Base-by-base conservation (phyloP, 2,888 invertebrate genomes). In the Palloptera scutellata region DNA sequence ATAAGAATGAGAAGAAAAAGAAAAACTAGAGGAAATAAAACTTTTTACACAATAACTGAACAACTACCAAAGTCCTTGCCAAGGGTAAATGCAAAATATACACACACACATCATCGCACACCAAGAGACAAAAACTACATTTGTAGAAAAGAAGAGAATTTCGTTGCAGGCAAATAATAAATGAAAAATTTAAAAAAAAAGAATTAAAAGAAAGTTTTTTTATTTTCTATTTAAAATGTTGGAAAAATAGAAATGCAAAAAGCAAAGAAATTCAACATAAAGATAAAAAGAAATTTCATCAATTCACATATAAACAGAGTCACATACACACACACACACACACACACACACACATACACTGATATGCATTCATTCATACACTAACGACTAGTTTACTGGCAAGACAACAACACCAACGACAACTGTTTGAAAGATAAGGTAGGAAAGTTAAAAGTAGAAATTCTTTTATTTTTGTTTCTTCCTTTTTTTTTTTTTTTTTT, bases 11-110 rank as follows among this genome's bases (percentile, higher is more conserved):
- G 74, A 73, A 72, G 77, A 77, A 77, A 76, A 77, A 75, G 77
- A 76, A 76, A 67, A 76, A 48, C 17, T 13, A n/a, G 76, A 80
- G 75, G 75, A 81, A 80, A 78, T 75, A 77, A 78, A 81, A 79
- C 75, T 80, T 80, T 61, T 40, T 52, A 51, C 54, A 59, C 48
- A 57, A 57, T 53, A 67, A 51, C 53, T 45, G 64, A 19, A 60
- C 57, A 52, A 64, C 70, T 67, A 45, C 60, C 74, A 75, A 79
- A 80, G 79, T 79, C 79, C 79, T 81, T 79, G 79, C 80, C 79
- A 79, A 81, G 79, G 79, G 79, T 79, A 81, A 79, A 81, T 81
- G 79, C 81, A 80, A 80, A 80, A 42, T 57, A 58, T 45, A 64
- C 51, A 52, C 43, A 43, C 61, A 70, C 48, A 55, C 55, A 52